Percentiles rank a stretch among this genome's conserved stretches.
These are phyloP conservation scores for Leucophenga varia DNA, from an alignment of 1,140 invertebrate genomes.

Conservation along the genomic window DNA sequence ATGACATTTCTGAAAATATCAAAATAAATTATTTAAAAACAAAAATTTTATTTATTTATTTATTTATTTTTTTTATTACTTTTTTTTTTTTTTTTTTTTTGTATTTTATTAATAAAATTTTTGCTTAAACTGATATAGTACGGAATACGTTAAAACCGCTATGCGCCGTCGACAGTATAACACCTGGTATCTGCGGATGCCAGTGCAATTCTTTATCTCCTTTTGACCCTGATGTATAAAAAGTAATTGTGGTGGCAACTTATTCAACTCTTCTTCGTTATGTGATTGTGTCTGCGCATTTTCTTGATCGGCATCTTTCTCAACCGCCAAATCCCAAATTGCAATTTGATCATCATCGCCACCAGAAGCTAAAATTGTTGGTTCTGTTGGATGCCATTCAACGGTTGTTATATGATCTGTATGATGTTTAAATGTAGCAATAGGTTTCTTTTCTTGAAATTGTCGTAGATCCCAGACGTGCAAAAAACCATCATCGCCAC, in stretches of 20 bases:
- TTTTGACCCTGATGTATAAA: constrained; percentile 99
- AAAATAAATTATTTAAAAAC: background rate
- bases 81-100: background rate
- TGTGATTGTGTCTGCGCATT: constrained; percentile 60
- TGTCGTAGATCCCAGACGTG: constrained; percentile 95
- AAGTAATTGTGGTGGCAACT: constrained; percentile 90
- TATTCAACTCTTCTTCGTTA: constrained; percentile 58
- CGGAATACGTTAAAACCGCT: constrained; percentile 96
- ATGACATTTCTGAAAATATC: too few relatives aligned
- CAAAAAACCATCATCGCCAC: constrained; percentile 93
- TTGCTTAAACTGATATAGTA: constrained; percentile 89
- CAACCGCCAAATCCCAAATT: constrained; percentile 94
- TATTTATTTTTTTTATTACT: background rate
- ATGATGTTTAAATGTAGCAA: constrained; percentile 94
- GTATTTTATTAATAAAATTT: background rate
- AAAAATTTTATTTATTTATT: background rate
- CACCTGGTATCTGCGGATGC: constrained; percentile 93
- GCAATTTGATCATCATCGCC: constrained; percentile 96
- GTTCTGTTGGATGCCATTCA: constrained; percentile 94
- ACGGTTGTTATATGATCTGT: constrained; percentile 89
- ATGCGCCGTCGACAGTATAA: constrained; percentile 91
- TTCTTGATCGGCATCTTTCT: constrained; percentile 67
- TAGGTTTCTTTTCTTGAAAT: constrained; percentile 77
- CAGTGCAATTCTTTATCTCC: constrained; percentile 97
- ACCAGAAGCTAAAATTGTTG: constrained; percentile 88